Evolutionary conservation across 1,140 invertebrate genomes (phyloP).

Genomic region (Spodoptera litura): DNA sequence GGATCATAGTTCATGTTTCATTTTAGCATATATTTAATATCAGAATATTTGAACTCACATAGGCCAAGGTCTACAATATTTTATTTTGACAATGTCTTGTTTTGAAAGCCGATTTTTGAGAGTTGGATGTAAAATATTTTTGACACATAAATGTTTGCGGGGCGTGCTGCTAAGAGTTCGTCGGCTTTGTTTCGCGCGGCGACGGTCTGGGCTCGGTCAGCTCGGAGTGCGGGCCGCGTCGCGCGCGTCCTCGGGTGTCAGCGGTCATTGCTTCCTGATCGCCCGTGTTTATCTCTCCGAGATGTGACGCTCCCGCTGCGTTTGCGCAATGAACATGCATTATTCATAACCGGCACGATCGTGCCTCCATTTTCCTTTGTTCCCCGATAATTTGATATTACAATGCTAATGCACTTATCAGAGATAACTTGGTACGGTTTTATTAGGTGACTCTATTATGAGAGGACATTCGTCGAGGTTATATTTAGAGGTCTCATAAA

Average conservation of each 20-base stretch:
- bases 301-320: slow-evolving; percentile 54
- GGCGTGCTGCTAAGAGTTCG: slow-evolving; percentile 39
- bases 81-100: slow-evolving; percentile 37
- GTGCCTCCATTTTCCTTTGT: slow-evolving; percentile 66
- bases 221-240: slow-evolving; percentile 4
- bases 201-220: background rate
- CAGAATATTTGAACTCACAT: slow-evolving; percentile 23
- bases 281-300: slow-evolving; percentile 57
- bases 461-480: slow-evolving; percentile 15
- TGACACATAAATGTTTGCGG: slow-evolving; percentile 9
- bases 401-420: slow-evolving; percentile 55
- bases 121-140: slow-evolving; percentile 24
- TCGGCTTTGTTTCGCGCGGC: slow-evolving; percentile 50
- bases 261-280: slow-evolving; percentile 77
- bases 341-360: slow-evolving; percentile 67
- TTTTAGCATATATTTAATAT: slow-evolving; percentile 38
- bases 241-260: slow-evolving; percentile 54
- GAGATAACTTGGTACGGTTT: slow-evolving; percentile 29
- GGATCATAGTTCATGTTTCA: slow-evolving; percentile 42
- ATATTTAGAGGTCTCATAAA: slow-evolving; percentile 29
- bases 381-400: slow-evolving; percentile 60
- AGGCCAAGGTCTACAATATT: slow-evolving; percentile 34
- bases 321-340: slow-evolving; percentile 67
- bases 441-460: slow-evolving; percentile 35
- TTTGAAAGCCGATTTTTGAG: background rate